Base-by-base conservation (phyloP, 2,113 vertebrate genomes). In the Chlamydotis undulata region DNA sequence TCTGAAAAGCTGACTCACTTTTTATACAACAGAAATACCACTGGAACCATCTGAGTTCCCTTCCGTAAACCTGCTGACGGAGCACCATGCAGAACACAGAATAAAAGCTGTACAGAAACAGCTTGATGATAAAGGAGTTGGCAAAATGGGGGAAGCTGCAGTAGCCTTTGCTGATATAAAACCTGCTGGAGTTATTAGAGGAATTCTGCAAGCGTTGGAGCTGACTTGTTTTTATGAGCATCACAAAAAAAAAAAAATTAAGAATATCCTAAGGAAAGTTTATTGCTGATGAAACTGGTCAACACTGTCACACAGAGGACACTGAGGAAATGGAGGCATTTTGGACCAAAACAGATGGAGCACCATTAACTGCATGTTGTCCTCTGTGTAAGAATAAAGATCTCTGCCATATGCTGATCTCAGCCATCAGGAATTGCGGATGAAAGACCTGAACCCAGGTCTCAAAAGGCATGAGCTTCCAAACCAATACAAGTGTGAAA, bases 1-100 rank as follows among this genome's bases (percentile, higher is more conserved):
- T 84, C 68, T 78, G 79, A 93, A 92, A 94, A 90, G 88, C 89
- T 94, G 93, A 83, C 91, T 97, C 83, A 87, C 37, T 83, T 85
- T 91, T 79, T 90, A 67, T n/a, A 47, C 83, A 86, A 89, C 76
- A 88, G 52, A 83, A 88, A 47, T 59, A 57, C 59, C 2, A 2
- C 83, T 81, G 90, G 85, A 97, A 77, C 55, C 67, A 80, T 70
- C 71, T 74, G 50, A 93, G 55, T 11, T 83, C 85, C 78, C 85
- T 69, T 83, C 25, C 61, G 85, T 25, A 95, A 96, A 75, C 43
- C 63, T 81, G 80, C 94, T 95, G 95, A 92, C 68, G 90, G 76
- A 75, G 76, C 68, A 92, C 2, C 59, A 59, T 0, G 2, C 1
- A 10, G 83, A 67, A 77, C 85, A 81, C 67, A 49, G 5, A 6